A percentile compares a stretch with the other conserved stretches of the same genome.
These are phyloP conservation scores for Phortica magna DNA, from an alignment of 2,888 invertebrate species.

Conservation along the genomic window DNA sequence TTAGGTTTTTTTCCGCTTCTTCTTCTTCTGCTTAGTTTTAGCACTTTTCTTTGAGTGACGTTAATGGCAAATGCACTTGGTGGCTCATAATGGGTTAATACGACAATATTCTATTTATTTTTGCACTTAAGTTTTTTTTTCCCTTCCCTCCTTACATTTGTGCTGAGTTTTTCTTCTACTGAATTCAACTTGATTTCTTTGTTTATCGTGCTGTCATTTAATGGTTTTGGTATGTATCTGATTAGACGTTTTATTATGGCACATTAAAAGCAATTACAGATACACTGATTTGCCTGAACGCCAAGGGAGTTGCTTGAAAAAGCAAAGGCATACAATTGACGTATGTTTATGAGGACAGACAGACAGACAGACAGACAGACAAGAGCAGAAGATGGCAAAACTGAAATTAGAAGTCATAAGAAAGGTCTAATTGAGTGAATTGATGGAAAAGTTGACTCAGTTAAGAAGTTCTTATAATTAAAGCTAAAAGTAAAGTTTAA, in stretches of 20 bases:
- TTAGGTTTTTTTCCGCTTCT: not conserved
- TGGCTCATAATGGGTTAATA: not conserved
- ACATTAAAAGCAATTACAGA: not conserved
- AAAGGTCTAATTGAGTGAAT: too few species aligned
- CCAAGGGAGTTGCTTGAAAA: not conserved
- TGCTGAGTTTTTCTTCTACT: not conserved
- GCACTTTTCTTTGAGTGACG: conserved; percentile 1
- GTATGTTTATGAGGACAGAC: too few species aligned
- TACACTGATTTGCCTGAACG: not conserved
- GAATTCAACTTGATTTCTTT: not conserved
- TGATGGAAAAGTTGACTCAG: too few species aligned
- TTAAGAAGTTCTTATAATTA: too few species aligned
- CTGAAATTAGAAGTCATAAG: too few species aligned
- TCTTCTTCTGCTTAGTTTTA: not conserved
- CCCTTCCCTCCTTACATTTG: not conserved
- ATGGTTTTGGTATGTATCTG: not conserved
- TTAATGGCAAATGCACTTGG: conserved; percentile 10
- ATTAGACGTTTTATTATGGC: not conserved
- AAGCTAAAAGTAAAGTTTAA: too few species aligned
- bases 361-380: too few species aligned
- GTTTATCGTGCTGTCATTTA: conserved; percentile 9
- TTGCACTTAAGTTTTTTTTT: not conserved
- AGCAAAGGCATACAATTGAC: not conserved
- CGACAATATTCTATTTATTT: not conserved
- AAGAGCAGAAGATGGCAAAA: too few species aligned